A percentile compares a stretch with the other conserved stretches of the same genome.
Evolutionary conservation across 2,888 invertebrate species (phyloP).

Genomic region (Mesochorus sp.): DNA sequence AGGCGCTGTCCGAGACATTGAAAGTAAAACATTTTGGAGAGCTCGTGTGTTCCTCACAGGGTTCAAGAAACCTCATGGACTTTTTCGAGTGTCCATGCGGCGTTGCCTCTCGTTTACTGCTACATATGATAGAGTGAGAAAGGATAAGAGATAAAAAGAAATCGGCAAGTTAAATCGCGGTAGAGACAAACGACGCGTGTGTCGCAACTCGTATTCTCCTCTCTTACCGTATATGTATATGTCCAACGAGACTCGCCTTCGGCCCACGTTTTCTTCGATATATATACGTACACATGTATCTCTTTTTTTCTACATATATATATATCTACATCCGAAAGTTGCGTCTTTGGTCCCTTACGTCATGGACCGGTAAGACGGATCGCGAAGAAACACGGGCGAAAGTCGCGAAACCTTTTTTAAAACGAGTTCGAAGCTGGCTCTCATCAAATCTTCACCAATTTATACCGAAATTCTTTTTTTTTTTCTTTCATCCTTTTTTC

Average conservation of each 20-base stretch:
- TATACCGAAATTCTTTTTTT: too few species aligned
- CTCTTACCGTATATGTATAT: slow-evolving; percentile 57
- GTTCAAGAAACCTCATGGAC: slow-evolving; percentile 50
- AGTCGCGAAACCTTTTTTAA: slow-evolving; percentile 59
- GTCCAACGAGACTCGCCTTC: slow-evolving; percentile 22
- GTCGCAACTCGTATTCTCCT: slow-evolving; percentile 53
- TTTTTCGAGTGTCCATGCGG: slow-evolving; percentile 45
- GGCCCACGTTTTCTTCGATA: slow-evolving; percentile 25
- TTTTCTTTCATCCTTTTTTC: too few species aligned
- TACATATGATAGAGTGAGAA: not conserved
- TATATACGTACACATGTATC: not conserved
- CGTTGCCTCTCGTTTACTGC: not conserved
- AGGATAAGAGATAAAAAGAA: not conserved
- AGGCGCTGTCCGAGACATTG: slow-evolving; percentile 59
- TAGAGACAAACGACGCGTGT: slow-evolving; percentile 3
- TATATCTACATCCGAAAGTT: slow-evolving; percentile 55
- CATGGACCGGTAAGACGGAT: slow-evolving; percentile 54
- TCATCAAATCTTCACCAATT: too few species aligned
- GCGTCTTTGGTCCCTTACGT: slow-evolving; percentile 57
- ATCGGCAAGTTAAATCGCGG: slow-evolving; percentile 11
- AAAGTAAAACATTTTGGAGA: slow-evolving; percentile 30
- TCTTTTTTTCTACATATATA: not conserved
- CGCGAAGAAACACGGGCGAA: slow-evolving; percentile 41
- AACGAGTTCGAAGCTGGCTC: slow-evolving; percentile 46
- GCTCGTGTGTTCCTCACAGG: slow-evolving; percentile 20